Evolutionary conservation across 2,113 vertebrate species (phyloP).

Genomic region (Xiphorhynchus elegans): DNA sequence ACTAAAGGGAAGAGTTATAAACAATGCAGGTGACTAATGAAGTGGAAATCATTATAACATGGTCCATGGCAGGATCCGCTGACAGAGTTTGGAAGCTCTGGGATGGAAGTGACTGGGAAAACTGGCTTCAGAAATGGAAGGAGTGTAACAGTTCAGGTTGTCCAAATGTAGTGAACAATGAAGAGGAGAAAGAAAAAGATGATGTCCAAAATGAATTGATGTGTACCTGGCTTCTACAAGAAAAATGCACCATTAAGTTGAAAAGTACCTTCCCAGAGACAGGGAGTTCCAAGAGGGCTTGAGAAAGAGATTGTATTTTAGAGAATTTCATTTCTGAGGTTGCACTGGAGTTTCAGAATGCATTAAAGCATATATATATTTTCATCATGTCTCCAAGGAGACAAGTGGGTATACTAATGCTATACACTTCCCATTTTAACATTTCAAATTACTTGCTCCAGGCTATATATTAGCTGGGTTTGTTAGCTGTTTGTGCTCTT

Average conservation of each 20-base stretch:
- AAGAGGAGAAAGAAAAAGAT: neutral
- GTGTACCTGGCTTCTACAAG: neutral
- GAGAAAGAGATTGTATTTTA: neutral
- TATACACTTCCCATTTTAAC: conserved; percentile 3
- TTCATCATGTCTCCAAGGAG: conserved; percentile 2
- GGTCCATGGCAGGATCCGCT: neutral
- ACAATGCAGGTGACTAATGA: neutral
- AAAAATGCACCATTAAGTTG: neutral
- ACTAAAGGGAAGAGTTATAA: neutral
- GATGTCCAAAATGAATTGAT: neutral
- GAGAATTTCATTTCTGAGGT: neutral
- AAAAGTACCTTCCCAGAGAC: neutral
- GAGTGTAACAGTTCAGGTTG: neutral
- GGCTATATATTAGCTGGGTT: conserved; percentile 9
- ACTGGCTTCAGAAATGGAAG: neutral
- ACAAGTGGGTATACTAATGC: conserved; percentile 11
- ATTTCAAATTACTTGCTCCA: conserved; percentile 37
- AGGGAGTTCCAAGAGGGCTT: neutral
- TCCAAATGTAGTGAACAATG: neutral
- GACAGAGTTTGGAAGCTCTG: neutral
- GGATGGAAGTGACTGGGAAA: neutral
- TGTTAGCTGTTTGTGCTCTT: conserved; percentile 19
- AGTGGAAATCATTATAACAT: neutral
- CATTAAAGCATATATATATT: neutral
- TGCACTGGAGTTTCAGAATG: neutral